phyloP scores from a whole-genome alignment of 2,888 invertebrate genomes.

The Pyrrhia umbra region DNA sequence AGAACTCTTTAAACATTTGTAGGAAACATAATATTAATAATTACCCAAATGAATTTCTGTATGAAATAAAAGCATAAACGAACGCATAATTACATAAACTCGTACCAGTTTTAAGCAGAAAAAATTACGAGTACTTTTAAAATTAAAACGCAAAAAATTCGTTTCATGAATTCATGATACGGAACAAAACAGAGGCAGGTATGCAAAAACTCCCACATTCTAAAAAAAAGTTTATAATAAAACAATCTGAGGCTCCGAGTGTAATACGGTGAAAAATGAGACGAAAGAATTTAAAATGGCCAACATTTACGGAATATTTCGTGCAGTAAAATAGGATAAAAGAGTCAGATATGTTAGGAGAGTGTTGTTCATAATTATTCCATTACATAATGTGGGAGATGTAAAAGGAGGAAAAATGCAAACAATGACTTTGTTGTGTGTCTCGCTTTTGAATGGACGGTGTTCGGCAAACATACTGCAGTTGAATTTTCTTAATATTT shows the following conservation, averaged over 20 bases:
- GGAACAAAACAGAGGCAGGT: slow-evolving; percentile 78
- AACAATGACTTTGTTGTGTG: slow-evolving; percentile 26
- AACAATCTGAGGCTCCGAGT: slow-evolving; percentile 80
- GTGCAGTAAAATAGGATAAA: slow-evolving; percentile 59
- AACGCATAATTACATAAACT: slow-evolving; percentile 44
- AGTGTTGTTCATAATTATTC: slow-evolving; percentile 60
- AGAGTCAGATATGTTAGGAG: slow-evolving; percentile 52
- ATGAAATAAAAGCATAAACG: slow-evolving; percentile 50
- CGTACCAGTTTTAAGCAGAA: slow-evolving; percentile 50
- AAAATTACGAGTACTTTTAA: slow-evolving; percentile 71
- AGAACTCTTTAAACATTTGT: not conserved
- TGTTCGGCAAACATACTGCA: slow-evolving; percentile 37
- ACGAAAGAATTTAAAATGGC: slow-evolving; percentile 80
- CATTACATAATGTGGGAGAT: slow-evolving; percentile 41
- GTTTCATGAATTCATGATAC: slow-evolving; percentile 80
- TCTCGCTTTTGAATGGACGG: slow-evolving; percentile 17
- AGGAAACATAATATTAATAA: slow-evolving; percentile 21
- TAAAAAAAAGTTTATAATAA: slow-evolving; percentile 81
- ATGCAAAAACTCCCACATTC: slow-evolving; percentile 79
- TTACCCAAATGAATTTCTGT: slow-evolving; percentile 39
- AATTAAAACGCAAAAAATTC: slow-evolving; percentile 73
- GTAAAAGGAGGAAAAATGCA: slow-evolving; percentile 15
- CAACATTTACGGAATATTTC: slow-evolving; percentile 77
- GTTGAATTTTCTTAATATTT: slow-evolving; percentile 56
- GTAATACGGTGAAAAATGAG: slow-evolving; percentile 81